A percentile compares a stretch with the other conserved stretches of the same genome.
These are phyloP conservation scores for Spisula subtruncata DNA, from an alignment of 2,888 invertebrate species.

Conservation along the genomic window DNA sequence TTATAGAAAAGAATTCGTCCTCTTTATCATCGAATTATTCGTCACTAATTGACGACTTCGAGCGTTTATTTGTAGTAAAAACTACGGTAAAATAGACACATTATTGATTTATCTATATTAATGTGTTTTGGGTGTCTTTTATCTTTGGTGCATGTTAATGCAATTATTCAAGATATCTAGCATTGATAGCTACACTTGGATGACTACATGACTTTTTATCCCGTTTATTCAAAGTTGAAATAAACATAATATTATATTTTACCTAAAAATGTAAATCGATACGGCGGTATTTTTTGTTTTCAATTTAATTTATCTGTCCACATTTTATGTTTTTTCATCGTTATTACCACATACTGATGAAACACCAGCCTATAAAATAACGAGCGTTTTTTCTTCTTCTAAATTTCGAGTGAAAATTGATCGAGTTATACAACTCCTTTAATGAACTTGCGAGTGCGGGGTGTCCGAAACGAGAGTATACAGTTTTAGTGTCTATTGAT, in stretches of 20 bases:
- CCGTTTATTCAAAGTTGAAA: not conserved
- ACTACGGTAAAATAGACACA: not conserved
- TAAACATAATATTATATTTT: not conserved
- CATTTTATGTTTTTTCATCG: constrained; percentile 7
- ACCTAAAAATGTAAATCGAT: constrained; percentile 4
- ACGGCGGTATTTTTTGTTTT: not conserved
- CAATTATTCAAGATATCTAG: not conserved
- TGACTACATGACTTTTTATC: not conserved
- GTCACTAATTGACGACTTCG: not conserved
- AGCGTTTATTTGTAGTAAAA: not conserved
- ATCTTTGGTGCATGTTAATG: not conserved
- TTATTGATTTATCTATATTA: not conserved
- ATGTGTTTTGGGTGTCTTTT: not conserved
- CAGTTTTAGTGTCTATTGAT: no score
- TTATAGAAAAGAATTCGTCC: not conserved
- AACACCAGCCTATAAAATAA: not conserved
- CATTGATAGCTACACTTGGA: not conserved
- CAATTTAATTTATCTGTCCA: not conserved
- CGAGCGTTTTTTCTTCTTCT: not conserved
- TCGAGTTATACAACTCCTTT: no score
- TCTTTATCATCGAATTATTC: not conserved
- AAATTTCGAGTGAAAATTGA: no score
- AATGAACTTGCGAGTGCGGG: no score
- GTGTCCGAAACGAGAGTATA: no score
- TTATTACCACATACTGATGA: not conserved